Evolutionary conservation across 2,888 invertebrate genomes (phyloP), one percentile per base, ranked within the genome.

Genomic region (Pammene aurita): DNA sequence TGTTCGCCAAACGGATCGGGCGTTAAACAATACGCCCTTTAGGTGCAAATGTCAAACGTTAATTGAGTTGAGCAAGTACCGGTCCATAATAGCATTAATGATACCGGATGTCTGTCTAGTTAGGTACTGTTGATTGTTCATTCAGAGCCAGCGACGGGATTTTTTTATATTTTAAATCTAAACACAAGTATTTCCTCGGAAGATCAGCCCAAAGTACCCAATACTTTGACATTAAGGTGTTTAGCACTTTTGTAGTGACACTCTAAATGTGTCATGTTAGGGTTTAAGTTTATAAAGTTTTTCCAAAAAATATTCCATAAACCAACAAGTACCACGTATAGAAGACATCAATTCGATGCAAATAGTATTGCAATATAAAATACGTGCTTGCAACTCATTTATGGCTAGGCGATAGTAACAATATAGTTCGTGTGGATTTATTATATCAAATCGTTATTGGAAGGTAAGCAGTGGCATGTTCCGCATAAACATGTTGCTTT

Each of bases 41-140:
- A 75, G 76, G 77, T 80, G 76, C 76, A 80, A 80, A 81, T 80
- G 80, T 82, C 80, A 81, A 80, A 77, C 77, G 76, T 74, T 83
- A 81, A 84, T 83, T 79, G 77, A 79, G 76, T 76, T 76, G 73
- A 73, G 72, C 77, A 69, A 74, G 77, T 75, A 73, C 73, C 75
- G 73, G 70, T 72, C 74, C 71, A 73, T 75, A 78, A 77, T 78
- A 71, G 76, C 74, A 77, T 80, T 75, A 78, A 76, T 78, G 72
- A 76, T 74, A 77, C 79, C 80, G 81, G 80, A 80, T 80, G 75
- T 78, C 72, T 74, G 72, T 64, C 64, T 44, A 68, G 44, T 58
- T 26, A 34, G 34, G 54, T 54, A 64, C 57, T 42, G 26, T 60
- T 60, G 16, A 60, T 54, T 60, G 66, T 48, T 35, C 16, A 57